Conservation (phyloP, 2,888 invertebrate genomes). For the Coenonympha glycerion region DNA sequence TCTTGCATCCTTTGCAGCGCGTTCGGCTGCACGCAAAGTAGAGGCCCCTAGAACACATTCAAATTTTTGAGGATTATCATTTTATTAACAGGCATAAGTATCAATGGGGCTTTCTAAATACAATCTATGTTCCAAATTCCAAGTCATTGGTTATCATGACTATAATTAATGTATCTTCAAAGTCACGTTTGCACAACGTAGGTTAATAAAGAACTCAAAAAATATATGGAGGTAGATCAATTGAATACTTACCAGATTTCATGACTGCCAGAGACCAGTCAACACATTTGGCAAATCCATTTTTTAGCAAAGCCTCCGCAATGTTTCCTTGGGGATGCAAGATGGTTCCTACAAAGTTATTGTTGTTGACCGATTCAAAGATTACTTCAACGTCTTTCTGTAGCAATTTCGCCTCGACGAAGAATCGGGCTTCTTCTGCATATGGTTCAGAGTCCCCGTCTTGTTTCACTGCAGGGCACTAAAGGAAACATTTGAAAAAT, state of each 20-base stretch:
- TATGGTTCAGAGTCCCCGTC: slow-evolving; percentile 82
- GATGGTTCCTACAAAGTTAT: slow-evolving; percentile 95
- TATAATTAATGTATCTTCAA: too few species aligned
- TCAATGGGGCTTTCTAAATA: too few species aligned
- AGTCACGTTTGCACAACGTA: too few species aligned
- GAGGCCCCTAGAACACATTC: slow-evolving; percentile 87
- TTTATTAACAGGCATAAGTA: too few species aligned
- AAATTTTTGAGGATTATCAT: too few species aligned
- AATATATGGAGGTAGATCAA: not conserved
- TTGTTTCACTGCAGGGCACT: slow-evolving; percentile 88
- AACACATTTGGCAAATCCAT: slow-evolving; percentile 93
- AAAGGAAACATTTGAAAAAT: slow-evolving; percentile 33
- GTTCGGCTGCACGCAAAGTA: slow-evolving; percentile 88
- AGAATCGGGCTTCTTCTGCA: slow-evolving; percentile 93
- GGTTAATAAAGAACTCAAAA: too few species aligned
- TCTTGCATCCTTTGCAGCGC: slow-evolving; percentile 89
- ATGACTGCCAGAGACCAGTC: slow-evolving; percentile 69
- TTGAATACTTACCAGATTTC: slow-evolving; percentile 53
- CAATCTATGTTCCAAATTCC: too few species aligned
- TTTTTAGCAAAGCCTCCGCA: slow-evolving; percentile 90
- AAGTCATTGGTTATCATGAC: too few species aligned
- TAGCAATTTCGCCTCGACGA: slow-evolving; percentile 91
- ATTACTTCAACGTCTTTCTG: slow-evolving; percentile 93
- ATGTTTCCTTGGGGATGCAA: slow-evolving; percentile 95
- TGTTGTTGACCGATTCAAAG: slow-evolving; percentile 93